Conservation (phyloP, 2,888 invertebrate species). For the Resseliella maxima region DNA sequence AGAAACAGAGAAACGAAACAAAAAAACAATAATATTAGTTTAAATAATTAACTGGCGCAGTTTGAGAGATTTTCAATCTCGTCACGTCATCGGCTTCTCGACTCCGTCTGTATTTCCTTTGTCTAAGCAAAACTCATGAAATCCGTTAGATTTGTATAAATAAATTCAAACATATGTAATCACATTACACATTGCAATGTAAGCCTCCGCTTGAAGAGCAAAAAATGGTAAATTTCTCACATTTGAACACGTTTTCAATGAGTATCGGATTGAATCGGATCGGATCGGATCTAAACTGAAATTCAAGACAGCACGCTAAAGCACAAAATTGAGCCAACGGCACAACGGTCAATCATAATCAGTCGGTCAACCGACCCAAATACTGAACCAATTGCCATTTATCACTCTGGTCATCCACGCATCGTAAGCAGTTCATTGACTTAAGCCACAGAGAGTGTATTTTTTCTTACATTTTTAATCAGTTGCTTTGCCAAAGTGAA, state of each 20-base stretch:
- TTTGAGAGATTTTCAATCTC: background rate
- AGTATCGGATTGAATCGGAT: background rate
- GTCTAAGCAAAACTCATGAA: background rate
- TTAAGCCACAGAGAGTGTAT: background rate
- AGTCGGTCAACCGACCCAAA: constrained; percentile 33
- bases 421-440: constrained; percentile 35
- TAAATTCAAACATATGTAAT: background rate
- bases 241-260: background rate
- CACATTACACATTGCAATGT: constrained; percentile 11
- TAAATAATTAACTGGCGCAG: background rate
- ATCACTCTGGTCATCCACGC: constrained; percentile 26
- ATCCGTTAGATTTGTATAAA: constrained; percentile 2
- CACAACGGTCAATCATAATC: background rate
- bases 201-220: background rate
- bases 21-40: background rate
- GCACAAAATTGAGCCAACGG: constrained; percentile 20
- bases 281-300: background rate
- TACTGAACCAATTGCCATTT: background rate
- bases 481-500: background rate
- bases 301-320: background rate
- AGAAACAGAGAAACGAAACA: no score
- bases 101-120: background rate
- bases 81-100: background rate
- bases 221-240: background rate
- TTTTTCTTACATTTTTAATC: no score